A percentile compares a stretch with the other conserved stretches of the same genome.
Conservation (phyloP, 2,113 vertebrate species). For the Anthoscopus minutus region DNA sequence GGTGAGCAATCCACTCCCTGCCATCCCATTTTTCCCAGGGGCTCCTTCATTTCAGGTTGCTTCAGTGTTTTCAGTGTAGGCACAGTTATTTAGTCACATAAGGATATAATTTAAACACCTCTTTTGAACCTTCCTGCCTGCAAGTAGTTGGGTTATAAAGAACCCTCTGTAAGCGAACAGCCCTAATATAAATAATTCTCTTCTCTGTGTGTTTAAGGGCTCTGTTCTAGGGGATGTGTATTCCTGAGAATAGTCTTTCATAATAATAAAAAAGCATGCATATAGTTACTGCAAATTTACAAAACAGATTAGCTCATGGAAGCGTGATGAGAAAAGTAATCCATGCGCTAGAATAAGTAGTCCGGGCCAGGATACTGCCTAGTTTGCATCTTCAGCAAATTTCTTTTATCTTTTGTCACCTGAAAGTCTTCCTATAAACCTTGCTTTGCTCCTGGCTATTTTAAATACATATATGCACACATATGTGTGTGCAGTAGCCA, state of each 20-base stretch:
- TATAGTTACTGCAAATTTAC: not conserved
- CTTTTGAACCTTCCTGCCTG: not conserved
- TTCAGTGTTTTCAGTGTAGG: not conserved
- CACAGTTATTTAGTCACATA: not conserved
- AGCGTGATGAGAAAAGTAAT: not conserved
- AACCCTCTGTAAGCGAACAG: not conserved
- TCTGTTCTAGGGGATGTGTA: not conserved
- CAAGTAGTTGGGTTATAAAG: not conserved
- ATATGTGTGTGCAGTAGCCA: not conserved
- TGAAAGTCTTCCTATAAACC: not conserved
- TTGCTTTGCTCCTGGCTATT: not conserved
- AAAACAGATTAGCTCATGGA: not conserved
- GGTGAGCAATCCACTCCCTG: not conserved
- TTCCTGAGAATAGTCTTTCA: not conserved
- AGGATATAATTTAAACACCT: not conserved
- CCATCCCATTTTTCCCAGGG: not conserved
- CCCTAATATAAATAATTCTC: not conserved
- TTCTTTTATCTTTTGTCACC: not conserved
- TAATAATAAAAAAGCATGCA: not conserved
- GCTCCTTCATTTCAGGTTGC: not conserved
- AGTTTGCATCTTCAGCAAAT: not conserved
- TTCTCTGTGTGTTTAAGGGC: not conserved
- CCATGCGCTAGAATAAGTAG: not conserved
- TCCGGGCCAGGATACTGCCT: not conserved
- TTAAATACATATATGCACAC: not conserved